Evolutionary conservation across 2,797 vertebrate species (phyloP), one percentile per base, ranked within the genome.

Genomic region (Sparidentex hasta): DNA sequence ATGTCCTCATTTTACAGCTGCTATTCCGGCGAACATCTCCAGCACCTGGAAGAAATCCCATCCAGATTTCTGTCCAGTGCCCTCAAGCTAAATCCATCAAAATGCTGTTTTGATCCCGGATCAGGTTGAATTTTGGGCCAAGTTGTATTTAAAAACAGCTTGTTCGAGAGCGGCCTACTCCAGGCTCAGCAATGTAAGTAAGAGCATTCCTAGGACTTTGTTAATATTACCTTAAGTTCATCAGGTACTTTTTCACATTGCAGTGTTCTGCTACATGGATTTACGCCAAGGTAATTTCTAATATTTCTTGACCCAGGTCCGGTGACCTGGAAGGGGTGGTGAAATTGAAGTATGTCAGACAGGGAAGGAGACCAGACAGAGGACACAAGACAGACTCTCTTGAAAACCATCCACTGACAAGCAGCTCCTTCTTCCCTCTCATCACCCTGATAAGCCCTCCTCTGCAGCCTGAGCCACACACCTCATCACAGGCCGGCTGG

Each of bases 381-480:
- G 71, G 87, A 90, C 83, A 86, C 55, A 76, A 88, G 46, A 65
- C 87, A 92, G 90, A 74, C 74, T 71, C 27, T 13, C 20, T 27
- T 82, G 78, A 76, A 76, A 88, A 71, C n/a, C 29, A 78, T 71
- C 73, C 71, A 75, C 68, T 89, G 89, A 93, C 90, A 92, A 80
- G 84, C 72, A 51, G 80, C 88, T 86, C 87, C 67, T 81, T 90
- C 78, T 81, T 88, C 67, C 78, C 85, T 89, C 58, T 93, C 91
- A 87, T 87, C 91, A 54, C 85, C 62, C 80, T 59, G 90, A 94
- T 92, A 92, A 92, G 85, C 29, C 73, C 43, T 79, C 65, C 65
- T 62, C 74, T 71, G 65, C 66, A 70, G 80, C 41, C 74, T 20
- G 66, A 72, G 61, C 71, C 76, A 80, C 80, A 76, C 67, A 76